Evolutionary conservation across 1,140 invertebrate genomes (phyloP).

Genomic region (Myzus persicae): DNA sequence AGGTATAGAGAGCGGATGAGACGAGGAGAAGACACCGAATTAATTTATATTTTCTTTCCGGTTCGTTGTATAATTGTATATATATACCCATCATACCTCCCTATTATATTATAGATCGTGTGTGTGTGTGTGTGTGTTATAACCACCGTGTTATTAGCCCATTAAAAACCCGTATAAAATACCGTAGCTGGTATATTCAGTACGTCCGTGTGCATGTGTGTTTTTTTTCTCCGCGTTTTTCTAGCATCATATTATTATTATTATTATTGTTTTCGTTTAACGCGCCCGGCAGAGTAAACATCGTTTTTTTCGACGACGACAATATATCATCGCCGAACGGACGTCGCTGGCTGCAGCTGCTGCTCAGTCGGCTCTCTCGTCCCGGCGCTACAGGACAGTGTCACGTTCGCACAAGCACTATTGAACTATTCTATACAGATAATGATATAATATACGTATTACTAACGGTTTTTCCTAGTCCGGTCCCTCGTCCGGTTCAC

Average conservation of each 20-base stretch:
- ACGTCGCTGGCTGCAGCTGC: neutral
- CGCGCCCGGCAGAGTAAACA: neutral
- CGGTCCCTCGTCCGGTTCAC: too few species aligned
- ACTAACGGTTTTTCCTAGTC: too few species aligned
- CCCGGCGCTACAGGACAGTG: neutral
- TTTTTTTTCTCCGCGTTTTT: neutral
- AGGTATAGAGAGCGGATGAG: too few species aligned
- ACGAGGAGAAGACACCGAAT: neutral
- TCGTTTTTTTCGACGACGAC: neutral
- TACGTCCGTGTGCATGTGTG: neutral
- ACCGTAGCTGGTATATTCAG: neutral
- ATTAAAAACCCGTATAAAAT: slow-evolving; percentile 49
- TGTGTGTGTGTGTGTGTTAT: neutral
- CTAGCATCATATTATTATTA: neutral
- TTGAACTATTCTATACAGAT: neutral
- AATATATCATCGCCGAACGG: neutral
- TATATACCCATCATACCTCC: neutral
- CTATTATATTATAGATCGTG: neutral
- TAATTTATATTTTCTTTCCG: slow-evolving; percentile 23
- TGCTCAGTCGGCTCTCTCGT: neutral
- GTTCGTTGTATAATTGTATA: neutral
- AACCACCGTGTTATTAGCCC: slow-evolving; percentile 47
- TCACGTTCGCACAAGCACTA: neutral
- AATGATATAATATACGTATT: neutral
- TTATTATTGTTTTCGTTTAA: slow-evolving; percentile 15